A percentile compares a stretch with the other conserved stretches of the same genome.
These are phyloP conservation scores for Laticauda laticaudata DNA, from an alignment of 2,113 vertebrate species.

Conservation along the genomic window DNA sequence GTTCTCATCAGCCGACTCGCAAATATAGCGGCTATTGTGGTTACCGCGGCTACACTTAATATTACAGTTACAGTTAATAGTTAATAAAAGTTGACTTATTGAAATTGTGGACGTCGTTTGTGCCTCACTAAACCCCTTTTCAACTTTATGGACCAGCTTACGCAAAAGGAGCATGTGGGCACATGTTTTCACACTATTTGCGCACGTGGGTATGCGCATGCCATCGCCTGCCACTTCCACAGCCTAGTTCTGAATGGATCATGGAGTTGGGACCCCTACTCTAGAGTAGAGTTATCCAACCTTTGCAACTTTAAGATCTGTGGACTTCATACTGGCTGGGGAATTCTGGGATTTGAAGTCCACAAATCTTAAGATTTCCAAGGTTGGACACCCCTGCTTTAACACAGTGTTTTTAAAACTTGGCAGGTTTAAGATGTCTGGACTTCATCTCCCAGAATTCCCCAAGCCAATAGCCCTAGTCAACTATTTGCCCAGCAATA, in stretches of 20 bases:
- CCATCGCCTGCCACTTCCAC: neutral
- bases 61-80: too few relatives aligned
- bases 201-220: accelerated
- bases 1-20: too few relatives aligned
- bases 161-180: too few relatives aligned
- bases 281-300: neutral
- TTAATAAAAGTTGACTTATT: too few relatives aligned
- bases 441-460: neutral
- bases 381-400: neutral
- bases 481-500: neutral
- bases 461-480: neutral
- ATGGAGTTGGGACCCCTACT: neutral
- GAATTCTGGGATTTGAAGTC: neutral
- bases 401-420: neutral
- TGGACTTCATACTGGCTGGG: too few relatives aligned
- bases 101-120: too few relatives aligned
- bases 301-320: too few relatives aligned
- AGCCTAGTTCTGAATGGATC: neutral
- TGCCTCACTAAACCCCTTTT: too few relatives aligned
- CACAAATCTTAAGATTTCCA: neutral
- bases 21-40: too few relatives aligned
- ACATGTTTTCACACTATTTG: too few relatives aligned
- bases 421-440: neutral
- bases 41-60: too few relatives aligned
- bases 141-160: too few relatives aligned